Conservation (phyloP, 1,140 invertebrate genomes). For the Megalopta genalis region DNA sequence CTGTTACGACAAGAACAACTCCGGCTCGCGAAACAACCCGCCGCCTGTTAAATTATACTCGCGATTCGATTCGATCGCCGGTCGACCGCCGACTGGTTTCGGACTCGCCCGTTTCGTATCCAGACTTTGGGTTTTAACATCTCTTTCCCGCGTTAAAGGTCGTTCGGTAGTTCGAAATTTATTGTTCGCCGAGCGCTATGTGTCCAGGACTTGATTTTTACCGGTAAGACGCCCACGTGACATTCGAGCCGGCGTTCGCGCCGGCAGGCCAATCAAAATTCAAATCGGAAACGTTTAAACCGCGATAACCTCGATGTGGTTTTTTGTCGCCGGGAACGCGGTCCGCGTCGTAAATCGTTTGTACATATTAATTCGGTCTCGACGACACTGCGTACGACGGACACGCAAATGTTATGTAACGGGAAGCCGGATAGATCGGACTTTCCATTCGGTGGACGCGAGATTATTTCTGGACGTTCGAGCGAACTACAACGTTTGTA, state of each 20-base stretch:
- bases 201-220: background rate
- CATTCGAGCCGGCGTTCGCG: constrained; percentile 5
- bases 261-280: constrained; percentile 26
- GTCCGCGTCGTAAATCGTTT: constrained; percentile 10
- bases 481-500: background rate
- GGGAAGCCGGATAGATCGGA: background rate
- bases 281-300: constrained; percentile 2
- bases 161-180: background rate
- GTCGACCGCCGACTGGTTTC: too few species aligned
- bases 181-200: background rate
- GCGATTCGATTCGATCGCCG: too few species aligned
- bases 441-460: constrained; percentile 6
- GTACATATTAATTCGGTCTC: constrained; percentile 25
- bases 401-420: constrained; percentile 7
- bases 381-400: constrained; percentile 21
- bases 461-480: constrained; percentile 1
- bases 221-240: background rate
- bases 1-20: too few species aligned
- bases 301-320: background rate
- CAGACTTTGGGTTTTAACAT: too few species aligned
- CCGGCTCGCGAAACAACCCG: too few species aligned
- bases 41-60: too few species aligned
- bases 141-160: background rate
- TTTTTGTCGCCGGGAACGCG: constrained; percentile 1
- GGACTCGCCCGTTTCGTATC: too few species aligned